A percentile compares a stretch with the other conserved stretches of the same genome.
phyloP scores from a whole-genome alignment of 2,113 vertebrate species.

The Catharus bicknelli region DNA sequence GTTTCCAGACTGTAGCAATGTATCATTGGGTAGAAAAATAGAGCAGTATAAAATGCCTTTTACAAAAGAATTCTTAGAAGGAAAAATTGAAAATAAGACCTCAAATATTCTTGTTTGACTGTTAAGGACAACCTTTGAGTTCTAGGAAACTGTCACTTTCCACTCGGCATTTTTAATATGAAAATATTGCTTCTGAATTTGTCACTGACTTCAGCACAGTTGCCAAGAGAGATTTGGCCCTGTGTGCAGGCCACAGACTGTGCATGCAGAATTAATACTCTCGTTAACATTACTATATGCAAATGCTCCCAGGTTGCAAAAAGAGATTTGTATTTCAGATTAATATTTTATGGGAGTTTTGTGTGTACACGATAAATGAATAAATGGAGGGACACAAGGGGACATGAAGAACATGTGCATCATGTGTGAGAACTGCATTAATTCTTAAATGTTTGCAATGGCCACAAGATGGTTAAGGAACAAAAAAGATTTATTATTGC shows the following conservation, averaged over 20 bases:
- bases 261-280: conserved; percentile 62
- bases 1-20: neutral
- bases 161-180: neutral
- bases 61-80: neutral
- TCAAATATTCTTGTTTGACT: neutral
- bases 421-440: conserved; percentile 48
- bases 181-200: neutral
- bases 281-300: conserved; percentile 56
- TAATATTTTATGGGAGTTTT: conserved; percentile 65
- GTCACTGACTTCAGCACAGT: neutral
- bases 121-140: neutral
- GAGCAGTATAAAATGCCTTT: neutral
- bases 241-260: conserved; percentile 9
- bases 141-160: neutral
- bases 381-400: conserved; percentile 60
- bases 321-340: conserved; percentile 63
- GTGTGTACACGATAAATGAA: conserved; percentile 61
- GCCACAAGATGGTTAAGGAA: conserved; percentile 50
- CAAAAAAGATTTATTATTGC: conserved; percentile 54
- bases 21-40: neutral
- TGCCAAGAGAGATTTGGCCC: conserved; percentile 7
- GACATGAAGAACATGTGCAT: conserved; percentile 45
- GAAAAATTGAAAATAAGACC: neutral
- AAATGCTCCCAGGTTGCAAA: conserved; percentile 49
- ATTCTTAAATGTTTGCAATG: conserved; percentile 61